Base-by-base conservation (phyloP, 2,113 vertebrate species). In the Willisornis vidua region DNA sequence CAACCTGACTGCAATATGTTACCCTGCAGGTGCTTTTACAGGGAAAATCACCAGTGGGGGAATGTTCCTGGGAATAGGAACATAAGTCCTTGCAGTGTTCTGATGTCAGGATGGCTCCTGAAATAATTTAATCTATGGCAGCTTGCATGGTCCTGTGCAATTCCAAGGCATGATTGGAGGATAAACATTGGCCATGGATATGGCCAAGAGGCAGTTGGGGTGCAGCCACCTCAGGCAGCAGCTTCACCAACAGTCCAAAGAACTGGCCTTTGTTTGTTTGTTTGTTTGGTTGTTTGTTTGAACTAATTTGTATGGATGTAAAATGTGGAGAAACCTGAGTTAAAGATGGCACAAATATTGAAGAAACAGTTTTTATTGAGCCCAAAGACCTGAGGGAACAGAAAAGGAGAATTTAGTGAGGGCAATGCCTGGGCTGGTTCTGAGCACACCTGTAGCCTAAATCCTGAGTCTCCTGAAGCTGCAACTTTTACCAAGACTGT, bases 121-220 rank as follows among this genome's bases (percentile, higher is more conserved):
- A 83, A 65, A n/a, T 9, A 3, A 16, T 63, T 52, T 9, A 66
- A 9, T 22, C 51, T 31, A 31, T 9, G 19, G 12, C 39, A 87
- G 14, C 20, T 81, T 70, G 4, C 3, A 4, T 4, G 3, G 5
- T 33, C 19, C 29, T 1, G 0, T 71, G 26, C 33, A 63, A 26
- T 55, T 89, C 35, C 62, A 37, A 82, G 62, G 14, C 24, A 29
- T 2, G 5, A n/a, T 31, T 17, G 72, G 35, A 68, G 14, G 19
- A n/a, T 82, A 39, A 70, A 20, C 20, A 24, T n/a, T 85, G 58
- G 29, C 58, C 35, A 10, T 68, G 62, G 52, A 35, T 72, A 13
- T 33, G 89, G 31, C 23, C 39, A 77, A 67, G 35, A 77, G 65
- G 62, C 33, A 17, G 22, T 12, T 65, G 85, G 45, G 52, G n/a